phyloP scores from a whole-genome alignment of 2,888 invertebrate genomes.

The Caradrina kadenii region DNA sequence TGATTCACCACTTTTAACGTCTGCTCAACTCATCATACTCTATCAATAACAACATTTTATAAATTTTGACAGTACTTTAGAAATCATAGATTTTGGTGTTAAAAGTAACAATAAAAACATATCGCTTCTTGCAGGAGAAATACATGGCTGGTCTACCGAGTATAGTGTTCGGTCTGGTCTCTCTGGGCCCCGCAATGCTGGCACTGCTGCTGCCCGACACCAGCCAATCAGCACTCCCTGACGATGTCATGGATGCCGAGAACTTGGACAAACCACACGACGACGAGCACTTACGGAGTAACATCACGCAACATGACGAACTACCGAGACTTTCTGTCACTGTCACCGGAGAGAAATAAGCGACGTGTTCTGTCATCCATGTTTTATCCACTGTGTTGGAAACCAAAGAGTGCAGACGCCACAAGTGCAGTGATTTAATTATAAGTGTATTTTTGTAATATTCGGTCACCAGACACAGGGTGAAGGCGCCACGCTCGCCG shows the following conservation, averaged over 20 bases:
- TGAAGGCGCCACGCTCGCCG: neutral
- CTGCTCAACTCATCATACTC: neutral
- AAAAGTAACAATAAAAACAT: neutral
- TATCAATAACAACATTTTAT: neutral
- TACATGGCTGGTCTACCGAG: conserved; percentile 82
- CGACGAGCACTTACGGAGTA: conserved; percentile 19
- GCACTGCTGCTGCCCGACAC: conserved; percentile 83
- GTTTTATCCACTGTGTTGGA: neutral
- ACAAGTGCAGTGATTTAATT: conserved; percentile 47
- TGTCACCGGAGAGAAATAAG: conserved; percentile 46
- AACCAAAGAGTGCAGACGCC: neutral
- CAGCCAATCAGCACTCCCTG: conserved; percentile 78
- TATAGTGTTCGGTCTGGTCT: conserved; percentile 79
- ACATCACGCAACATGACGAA: conserved; percentile 86
- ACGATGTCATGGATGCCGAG: conserved; percentile 79
- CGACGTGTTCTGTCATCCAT: conserved; percentile 9
- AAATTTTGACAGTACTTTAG: neutral
- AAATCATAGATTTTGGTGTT: neutral
- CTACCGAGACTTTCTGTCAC: conserved; percentile 41
- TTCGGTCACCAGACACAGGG: neutral
- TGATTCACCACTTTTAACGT: no score
- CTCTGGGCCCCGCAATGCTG: conserved; percentile 79
- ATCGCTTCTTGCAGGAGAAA: conserved; percentile 72
- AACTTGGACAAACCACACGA: conserved; percentile 66
- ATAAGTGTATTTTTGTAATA: conserved; percentile 26